Conservation (phyloP, 2,113 vertebrate genomes). For the Sphyrna mokarran region DNA sequence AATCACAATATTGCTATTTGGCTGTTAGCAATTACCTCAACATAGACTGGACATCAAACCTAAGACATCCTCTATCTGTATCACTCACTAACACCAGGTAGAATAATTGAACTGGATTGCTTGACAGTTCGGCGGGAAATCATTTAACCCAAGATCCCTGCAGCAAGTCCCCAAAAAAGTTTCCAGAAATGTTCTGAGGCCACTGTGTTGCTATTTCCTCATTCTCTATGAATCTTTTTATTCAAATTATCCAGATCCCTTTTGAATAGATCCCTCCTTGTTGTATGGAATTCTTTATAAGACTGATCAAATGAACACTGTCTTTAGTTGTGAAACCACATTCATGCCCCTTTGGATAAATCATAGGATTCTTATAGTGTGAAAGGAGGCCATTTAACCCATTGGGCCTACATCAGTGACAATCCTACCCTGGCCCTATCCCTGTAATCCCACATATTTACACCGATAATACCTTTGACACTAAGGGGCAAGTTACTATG, state of each 20-base stretch:
- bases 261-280: background rate
- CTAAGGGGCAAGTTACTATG: no score
- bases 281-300: background rate
- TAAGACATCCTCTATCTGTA: background rate
- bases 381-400: no score
- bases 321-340: background rate
- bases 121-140: background rate
- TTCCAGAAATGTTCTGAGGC: background rate
- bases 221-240: background rate
- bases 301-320: background rate
- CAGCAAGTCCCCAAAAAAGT: background rate
- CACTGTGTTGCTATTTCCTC: background rate
- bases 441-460: no score
- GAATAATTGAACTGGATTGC: no score
- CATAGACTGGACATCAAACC: background rate
- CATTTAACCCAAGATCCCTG: background rate
- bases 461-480: no score
- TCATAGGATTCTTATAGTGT: no score
- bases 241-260: background rate
- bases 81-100: background rate
- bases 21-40: background rate
- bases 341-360: background rate
- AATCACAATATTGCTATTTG: background rate
- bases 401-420: no score
- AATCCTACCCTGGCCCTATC: no score